These are phyloP conservation scores for Amblyjoppa fuscipennis DNA, from an alignment of 2,888 invertebrate genomes.

Conservation along the genomic window DNA sequence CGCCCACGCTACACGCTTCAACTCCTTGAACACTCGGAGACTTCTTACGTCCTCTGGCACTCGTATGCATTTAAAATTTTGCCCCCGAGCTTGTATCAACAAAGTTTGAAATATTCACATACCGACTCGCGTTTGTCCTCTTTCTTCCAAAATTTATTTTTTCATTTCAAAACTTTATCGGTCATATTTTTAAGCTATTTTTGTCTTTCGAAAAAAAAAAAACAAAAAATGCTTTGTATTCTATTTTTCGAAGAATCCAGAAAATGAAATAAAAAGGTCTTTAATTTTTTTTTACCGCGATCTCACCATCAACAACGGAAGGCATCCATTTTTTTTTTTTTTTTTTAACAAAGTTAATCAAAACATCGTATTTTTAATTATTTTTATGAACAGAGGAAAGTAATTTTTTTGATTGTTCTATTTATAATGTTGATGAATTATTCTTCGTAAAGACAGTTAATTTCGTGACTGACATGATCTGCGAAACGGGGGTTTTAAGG, in stretches of 20 bases:
- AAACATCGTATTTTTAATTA: too few species aligned
- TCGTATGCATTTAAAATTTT: slow-evolving; percentile 8
- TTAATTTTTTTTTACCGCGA: too few species aligned
- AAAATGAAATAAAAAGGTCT: too few species aligned
- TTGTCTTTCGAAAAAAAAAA: neutral
- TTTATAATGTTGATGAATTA: neutral
- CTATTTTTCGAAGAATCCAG: too few species aligned
- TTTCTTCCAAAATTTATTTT: neutral
- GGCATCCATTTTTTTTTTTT: too few species aligned
- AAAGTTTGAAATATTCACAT: slow-evolving; percentile 1
- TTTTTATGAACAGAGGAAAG: too few species aligned
- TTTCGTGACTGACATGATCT: neutral
- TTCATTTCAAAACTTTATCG: neutral
- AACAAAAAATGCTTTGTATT: too few species aligned
- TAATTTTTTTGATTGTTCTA: too few species aligned
- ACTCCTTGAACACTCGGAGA: slow-evolving; percentile 3
- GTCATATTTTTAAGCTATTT: neutral
- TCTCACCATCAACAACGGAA: too few species aligned
- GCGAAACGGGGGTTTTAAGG: neutral
- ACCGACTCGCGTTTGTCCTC: slow-evolving; percentile 2
- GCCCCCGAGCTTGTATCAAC: neutral
- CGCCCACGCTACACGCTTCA: neutral
- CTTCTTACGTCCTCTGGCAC: slow-evolving; percentile 17
- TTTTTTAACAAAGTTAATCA: too few species aligned
- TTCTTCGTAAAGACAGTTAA: neutral